Conservation (phyloP, 1,140 invertebrate species). For the Formica exsecta region DNA sequence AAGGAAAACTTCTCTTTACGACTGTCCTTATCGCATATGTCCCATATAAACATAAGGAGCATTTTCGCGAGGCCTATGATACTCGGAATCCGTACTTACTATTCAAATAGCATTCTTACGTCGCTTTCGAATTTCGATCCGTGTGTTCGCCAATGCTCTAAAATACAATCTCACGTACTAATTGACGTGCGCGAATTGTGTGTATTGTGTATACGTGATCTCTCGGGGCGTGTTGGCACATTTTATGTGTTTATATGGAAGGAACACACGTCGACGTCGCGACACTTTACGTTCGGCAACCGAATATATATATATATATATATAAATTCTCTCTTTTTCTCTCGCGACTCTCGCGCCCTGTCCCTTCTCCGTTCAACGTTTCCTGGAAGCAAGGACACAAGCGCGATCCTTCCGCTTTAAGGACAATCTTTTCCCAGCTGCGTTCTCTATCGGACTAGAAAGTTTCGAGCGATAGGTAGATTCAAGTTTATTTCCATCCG, state of each 20-base stretch:
- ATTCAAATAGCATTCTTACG: not conserved
- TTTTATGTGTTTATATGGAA: slow-evolving; percentile 62
- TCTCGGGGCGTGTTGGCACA: too few relatives aligned
- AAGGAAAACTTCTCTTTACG: not conserved
- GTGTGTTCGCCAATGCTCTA: not conserved
- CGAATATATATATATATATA: slow-evolving; percentile 45
- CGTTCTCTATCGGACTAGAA: not conserved
- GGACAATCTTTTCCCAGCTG: slow-evolving; percentile 23
- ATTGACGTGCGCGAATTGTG: too few relatives aligned
- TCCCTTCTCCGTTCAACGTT: not conserved
- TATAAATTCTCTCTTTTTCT: slow-evolving; percentile 54
- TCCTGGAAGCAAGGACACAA: not conserved
- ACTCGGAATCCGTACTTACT: not conserved
- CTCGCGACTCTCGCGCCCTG: not conserved
- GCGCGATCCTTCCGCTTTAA: slow-evolving; percentile 44
- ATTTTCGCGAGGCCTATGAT: not conserved
- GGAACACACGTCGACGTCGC: slow-evolving; percentile 50
- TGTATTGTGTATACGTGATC: too few relatives aligned
- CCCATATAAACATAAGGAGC: not conserved
- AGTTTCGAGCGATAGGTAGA: slow-evolving; percentile 14
- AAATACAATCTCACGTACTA: not conserved
- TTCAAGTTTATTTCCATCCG: slow-evolving; percentile 21
- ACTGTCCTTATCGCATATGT: not conserved
- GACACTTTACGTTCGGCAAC: slow-evolving; percentile 33
- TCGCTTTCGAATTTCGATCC: not conserved